phyloP scores from a whole-genome alignment of 2,797 vertebrate genomes.

The Holocentrus rufus region DNA sequence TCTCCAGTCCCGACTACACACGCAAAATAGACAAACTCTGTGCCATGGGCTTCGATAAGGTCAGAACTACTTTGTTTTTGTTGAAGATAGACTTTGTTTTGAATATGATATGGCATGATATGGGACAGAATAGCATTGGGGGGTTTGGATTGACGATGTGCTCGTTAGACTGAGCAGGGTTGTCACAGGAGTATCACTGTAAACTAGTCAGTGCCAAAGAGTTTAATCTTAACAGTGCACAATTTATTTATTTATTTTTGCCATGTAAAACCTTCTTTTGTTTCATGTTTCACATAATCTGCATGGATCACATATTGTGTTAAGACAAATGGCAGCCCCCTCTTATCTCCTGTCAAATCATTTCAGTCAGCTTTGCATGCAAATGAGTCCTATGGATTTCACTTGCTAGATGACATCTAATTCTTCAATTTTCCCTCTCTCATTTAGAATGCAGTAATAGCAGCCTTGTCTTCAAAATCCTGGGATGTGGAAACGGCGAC shows the following conservation, averaged over 20 bases:
- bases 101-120: background rate
- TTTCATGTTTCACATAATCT: background rate
- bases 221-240: background rate
- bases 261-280: background rate
- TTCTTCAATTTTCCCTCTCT: background rate
- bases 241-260: background rate
- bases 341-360: background rate
- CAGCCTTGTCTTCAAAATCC: conserved; percentile 99
- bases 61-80: conserved; percentile 78
- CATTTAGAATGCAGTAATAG: conserved; percentile 96
- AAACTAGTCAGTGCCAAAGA: conserved; percentile 3
- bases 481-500: conserved; percentile 99
- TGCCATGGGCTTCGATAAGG: conserved; percentile 99
- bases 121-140: background rate
- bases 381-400: background rate
- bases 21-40: conserved; percentile 99
- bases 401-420: background rate
- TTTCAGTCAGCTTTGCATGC: background rate
- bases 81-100: background rate
- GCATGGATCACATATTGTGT: background rate
- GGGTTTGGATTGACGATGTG: background rate
- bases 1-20: conserved; percentile 97
- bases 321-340: background rate
- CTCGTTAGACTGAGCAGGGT: background rate
- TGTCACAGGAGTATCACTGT: background rate